Conservation (phyloP, 2,797 vertebrate species). For the Tapirus indicus region DNA sequence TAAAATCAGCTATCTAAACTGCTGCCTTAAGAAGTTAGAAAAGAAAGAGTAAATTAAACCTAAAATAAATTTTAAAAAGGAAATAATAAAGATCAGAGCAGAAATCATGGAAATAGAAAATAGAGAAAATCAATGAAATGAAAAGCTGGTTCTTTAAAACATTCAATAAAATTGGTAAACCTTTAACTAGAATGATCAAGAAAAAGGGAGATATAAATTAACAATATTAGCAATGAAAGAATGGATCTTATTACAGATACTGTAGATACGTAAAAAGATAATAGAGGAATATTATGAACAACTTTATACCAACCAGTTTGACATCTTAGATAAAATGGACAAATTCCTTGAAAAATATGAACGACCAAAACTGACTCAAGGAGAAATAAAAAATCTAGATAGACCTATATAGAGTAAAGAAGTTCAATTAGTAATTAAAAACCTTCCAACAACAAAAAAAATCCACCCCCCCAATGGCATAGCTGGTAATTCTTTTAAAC, state of each 20-base stretch:
- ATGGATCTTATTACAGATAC: neutral
- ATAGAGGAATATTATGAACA: neutral
- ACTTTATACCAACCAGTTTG: neutral
- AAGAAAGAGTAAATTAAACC: neutral
- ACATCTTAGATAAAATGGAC: neutral
- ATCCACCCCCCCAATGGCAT: neutral
- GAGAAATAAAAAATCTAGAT: neutral
- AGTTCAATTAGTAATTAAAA: neutral
- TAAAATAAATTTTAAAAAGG: neutral
- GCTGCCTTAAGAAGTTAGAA: neutral
- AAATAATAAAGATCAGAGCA: neutral
- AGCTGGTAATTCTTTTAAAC: conserved; percentile 26
- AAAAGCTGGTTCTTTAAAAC: neutral
- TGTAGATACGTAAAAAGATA: neutral
- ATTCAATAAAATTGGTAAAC: neutral
- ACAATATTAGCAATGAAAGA: neutral
- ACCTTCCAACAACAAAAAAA: neutral
- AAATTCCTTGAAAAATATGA: neutral
- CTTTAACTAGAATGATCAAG: neutral
- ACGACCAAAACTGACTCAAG: neutral
- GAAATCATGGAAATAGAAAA: conserved; percentile 14
- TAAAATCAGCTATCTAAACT: neutral
- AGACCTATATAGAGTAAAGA: neutral
- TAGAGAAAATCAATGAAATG: neutral
- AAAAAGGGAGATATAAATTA: neutral